These are phyloP conservation scores for Axis porcinus DNA, from an alignment of 2,113 vertebrate genomes.

Conservation along the genomic window DNA sequence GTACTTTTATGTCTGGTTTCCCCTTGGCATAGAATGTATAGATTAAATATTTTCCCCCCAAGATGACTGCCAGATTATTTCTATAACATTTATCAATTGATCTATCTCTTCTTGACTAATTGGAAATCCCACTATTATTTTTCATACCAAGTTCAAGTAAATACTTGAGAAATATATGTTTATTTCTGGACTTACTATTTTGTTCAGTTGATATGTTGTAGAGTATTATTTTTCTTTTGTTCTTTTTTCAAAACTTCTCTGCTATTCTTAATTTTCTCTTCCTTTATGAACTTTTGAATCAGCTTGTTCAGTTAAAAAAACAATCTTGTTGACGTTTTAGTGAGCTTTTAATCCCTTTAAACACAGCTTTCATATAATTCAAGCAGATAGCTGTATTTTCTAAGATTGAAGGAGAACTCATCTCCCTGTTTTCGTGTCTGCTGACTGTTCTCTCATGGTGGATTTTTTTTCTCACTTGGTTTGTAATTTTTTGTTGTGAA, in stretches of 20 bases:
- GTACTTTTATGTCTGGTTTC: not conserved
- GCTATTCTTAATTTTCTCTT: not conserved
- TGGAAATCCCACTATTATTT: not conserved
- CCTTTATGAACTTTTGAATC: not conserved
- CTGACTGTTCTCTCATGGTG: not conserved
- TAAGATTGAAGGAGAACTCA: fast-evolving
- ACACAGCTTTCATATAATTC: not conserved
- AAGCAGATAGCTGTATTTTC: not conserved
- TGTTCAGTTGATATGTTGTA: not conserved
- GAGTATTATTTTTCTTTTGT: not conserved
- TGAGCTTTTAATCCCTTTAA: not conserved
- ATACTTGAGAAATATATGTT: not conserved
- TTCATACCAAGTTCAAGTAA: not conserved
- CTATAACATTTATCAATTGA: not conserved
- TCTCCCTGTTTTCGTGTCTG: not conserved
- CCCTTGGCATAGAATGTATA: not conserved
- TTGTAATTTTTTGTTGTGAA: not conserved
- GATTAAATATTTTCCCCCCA: not conserved
- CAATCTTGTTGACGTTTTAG: not conserved
- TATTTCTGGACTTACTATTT: not conserved
- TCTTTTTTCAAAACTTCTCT: not conserved
- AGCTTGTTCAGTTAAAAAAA: not conserved
- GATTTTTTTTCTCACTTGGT: not conserved
- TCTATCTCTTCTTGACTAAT: not conserved
- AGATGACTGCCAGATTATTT: not conserved